Conservation (phyloP, 2,113 vertebrate genomes). For the Nothoprocta perdicaria region DNA sequence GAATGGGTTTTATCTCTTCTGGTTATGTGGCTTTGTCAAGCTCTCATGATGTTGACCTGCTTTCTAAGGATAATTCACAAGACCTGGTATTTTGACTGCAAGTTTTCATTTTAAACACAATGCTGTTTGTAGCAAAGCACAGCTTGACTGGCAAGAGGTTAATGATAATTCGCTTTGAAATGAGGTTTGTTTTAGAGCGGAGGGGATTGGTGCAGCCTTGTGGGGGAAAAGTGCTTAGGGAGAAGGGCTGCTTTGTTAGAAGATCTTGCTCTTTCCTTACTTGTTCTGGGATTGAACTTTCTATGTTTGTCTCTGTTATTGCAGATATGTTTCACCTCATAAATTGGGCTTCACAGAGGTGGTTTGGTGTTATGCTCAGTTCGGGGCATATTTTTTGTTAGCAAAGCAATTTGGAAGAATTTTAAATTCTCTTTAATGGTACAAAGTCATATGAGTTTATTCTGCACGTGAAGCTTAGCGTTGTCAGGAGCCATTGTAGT, state of each 20-base stretch:
- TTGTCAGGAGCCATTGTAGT: background rate
- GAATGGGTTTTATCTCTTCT: conserved; percentile 54
- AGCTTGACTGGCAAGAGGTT: conserved; percentile 15
- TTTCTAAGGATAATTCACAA: conserved; percentile 53
- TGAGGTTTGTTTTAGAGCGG: conserved; percentile 16
- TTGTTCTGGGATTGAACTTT: conserved; percentile 18
- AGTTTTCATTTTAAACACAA: background rate
- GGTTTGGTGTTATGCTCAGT: background rate
- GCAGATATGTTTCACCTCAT: background rate
- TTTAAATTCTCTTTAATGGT: background rate
- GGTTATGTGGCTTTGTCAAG: conserved; percentile 49
- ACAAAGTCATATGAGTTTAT: background rate
- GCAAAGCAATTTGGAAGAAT: background rate
- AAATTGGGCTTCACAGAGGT: background rate
- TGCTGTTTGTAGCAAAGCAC: background rate
- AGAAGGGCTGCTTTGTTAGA: background rate
- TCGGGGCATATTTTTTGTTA: background rate
- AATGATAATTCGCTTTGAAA: conserved; percentile 45
- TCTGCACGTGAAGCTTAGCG: background rate
- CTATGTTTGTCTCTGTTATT: background rate
- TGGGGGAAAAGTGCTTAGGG: background rate
- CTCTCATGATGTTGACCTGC: conserved; percentile 19
- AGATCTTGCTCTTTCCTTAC: background rate
- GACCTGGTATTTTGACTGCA: conserved; percentile 11
- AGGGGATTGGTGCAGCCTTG: background rate